A percentile compares a stretch with the other conserved stretches of the same genome.
phyloP scores from a whole-genome alignment of 1,140 invertebrate genomes.

The Drosophila pseudoobscura region DNA sequence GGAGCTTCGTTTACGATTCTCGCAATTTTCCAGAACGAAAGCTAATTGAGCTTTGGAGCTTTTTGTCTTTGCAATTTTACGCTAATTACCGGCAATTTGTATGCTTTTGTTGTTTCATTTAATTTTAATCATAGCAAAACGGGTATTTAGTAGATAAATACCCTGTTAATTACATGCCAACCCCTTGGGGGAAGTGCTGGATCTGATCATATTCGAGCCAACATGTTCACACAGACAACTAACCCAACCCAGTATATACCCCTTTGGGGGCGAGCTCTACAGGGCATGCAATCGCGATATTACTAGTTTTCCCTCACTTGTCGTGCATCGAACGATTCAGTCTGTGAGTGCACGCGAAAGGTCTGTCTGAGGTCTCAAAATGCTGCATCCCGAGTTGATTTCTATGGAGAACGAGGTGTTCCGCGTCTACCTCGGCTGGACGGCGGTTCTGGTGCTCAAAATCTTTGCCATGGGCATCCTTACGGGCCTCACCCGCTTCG shows the following conservation, averaged over 20 bases:
- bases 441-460: conserved; percentile 85
- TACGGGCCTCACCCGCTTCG: conserved; percentile 85
- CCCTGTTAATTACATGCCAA: no score
- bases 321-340: conserved; percentile 24
- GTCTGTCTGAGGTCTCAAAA: conserved; percentile 16
- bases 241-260: neutral
- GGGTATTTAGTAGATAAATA: conserved; percentile 4
- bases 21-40: conserved; percentile 12
- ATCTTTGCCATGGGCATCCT: conserved; percentile 85
- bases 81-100: conserved; percentile 58
- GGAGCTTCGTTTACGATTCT: neutral
- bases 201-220: no score
- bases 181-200: no score
- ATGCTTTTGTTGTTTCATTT: conserved; percentile 62
- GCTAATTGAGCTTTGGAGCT: conserved; percentile 10
- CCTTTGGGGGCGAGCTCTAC: neutral
- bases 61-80: conserved; percentile 60
- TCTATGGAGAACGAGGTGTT: conserved; percentile 83
- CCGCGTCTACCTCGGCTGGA: conserved; percentile 85
- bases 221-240: no score
- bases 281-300: neutral
- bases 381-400: conserved; percentile 55
- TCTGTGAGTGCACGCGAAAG: conserved; percentile 21
- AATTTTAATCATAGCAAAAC: conserved; percentile 42
- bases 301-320: neutral